phyloP scores from a whole-genome alignment of 2,797 vertebrate species.

The Crocidura indochinensis region DNA sequence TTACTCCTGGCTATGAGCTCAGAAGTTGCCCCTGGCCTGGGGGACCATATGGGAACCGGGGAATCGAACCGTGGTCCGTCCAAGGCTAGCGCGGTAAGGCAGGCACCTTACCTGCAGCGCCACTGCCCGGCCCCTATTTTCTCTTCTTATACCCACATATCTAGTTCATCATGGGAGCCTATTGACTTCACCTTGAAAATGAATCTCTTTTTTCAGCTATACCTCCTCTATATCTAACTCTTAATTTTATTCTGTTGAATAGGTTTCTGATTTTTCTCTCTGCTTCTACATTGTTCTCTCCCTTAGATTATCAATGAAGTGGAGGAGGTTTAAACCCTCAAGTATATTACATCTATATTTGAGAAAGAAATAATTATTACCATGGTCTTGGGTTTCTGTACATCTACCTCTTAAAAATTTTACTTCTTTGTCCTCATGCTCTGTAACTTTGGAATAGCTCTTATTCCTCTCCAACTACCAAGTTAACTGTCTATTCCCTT shows the following conservation, averaged over 20 bases:
- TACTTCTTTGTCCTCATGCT: not conserved
- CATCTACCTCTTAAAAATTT: not conserved
- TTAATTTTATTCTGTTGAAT: not conserved
- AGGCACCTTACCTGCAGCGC: too few species aligned
- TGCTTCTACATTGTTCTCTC: not conserved
- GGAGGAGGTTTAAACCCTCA: not conserved
- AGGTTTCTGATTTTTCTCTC: not conserved
- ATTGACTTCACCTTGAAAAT: not conserved
- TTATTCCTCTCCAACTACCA: not conserved
- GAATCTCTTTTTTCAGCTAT: not conserved
- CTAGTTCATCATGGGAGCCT: not conserved
- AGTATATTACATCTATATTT: too few species aligned
- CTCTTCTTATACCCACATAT: not conserved
- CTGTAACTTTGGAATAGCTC: not conserved
- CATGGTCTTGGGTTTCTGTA: not conserved
- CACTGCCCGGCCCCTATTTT: too few species aligned
- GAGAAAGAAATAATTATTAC: not conserved
- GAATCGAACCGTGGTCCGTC: too few species aligned
- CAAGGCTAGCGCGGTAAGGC: too few species aligned
- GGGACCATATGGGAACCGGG: too few species aligned
- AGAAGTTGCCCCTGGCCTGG: too few species aligned
- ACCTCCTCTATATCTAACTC: accelerated
- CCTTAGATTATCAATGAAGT: not conserved
- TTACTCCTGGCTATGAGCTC: too few species aligned
- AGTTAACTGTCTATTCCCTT: not conserved